Conservation (phyloP, 2,888 invertebrate genomes). For the Calameuta idolon region DNA sequence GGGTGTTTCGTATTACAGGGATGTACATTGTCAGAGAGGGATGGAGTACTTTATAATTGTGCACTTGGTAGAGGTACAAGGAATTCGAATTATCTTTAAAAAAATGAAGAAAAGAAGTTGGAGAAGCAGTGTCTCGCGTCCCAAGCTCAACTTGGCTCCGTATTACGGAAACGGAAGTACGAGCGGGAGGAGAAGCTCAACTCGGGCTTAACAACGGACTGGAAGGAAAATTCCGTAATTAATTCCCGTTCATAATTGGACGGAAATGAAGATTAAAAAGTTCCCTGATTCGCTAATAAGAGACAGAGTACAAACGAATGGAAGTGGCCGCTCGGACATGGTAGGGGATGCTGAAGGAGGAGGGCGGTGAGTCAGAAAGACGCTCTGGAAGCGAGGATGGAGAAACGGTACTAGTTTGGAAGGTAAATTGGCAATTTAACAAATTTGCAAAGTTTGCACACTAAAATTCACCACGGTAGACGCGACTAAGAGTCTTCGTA, state of each 20-base stretch:
- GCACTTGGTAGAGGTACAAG: background rate
- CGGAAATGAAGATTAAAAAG: conserved; percentile 63
- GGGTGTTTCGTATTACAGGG: background rate
- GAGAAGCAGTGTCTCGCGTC: background rate
- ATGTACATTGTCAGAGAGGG: background rate
- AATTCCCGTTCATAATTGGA: conserved; percentile 59
- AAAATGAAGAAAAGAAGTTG: background rate
- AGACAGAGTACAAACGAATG: conserved; percentile 45
- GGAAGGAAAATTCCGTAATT: conserved; percentile 51
- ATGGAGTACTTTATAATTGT: background rate
- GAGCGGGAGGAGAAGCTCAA: background rate
- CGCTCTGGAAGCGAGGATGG: conserved; percentile 1
- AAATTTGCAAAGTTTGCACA: conserved; percentile 61
- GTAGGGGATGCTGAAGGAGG: background rate
- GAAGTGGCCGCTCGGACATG: background rate
- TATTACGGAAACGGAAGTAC: background rate
- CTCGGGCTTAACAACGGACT: background rate
- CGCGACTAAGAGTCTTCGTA: conserved; percentile 19
- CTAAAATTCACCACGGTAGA: conserved; percentile 47
- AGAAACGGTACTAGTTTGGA: conserved; percentile 56
- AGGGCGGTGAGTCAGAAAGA: background rate
- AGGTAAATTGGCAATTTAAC: conserved; percentile 66
- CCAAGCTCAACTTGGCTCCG: background rate
- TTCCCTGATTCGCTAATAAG: conserved; percentile 50
- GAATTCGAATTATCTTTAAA: background rate